Evolutionary conservation across 2,797 vertebrate genomes (phyloP).

Genomic region (Odontamblyopus rebecca): DNA sequence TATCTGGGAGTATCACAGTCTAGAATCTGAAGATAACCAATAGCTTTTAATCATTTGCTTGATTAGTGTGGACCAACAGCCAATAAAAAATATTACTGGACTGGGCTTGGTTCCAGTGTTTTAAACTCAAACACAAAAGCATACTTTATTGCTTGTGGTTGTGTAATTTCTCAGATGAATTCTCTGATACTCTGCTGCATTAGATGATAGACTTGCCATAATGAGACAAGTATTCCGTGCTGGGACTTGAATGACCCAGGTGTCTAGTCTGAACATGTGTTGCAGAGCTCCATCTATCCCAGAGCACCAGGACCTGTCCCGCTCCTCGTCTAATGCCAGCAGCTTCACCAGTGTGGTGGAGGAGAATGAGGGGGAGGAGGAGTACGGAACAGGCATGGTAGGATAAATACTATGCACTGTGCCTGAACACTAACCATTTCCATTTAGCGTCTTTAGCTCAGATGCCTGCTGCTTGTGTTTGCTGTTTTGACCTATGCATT

Average conservation of each 20-base stretch:
- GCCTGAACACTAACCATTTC: not conserved
- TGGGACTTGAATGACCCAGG: constrained; percentile 61
- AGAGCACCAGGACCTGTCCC: constrained; percentile 87
- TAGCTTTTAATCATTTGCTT: not conserved
- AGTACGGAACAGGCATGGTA: constrained; percentile 86
- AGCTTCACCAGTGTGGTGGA: constrained; percentile 94
- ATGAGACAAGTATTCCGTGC: not conserved
- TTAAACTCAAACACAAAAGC: not conserved
- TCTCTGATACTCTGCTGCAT: not conserved
- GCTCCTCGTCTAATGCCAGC: constrained; percentile 94
- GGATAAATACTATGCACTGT: not conserved
- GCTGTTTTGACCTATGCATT: constrained; percentile 7
- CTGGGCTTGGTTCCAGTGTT: not conserved
- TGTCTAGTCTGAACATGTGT: constrained; percentile 74
- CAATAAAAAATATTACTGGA: not conserved
- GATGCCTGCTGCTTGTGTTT: not conserved
- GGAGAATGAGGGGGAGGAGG: constrained; percentile 80
- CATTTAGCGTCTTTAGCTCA: constrained; percentile 10
- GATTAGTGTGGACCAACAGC: not conserved
- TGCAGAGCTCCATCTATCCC: constrained; percentile 82
- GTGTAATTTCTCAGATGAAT: not conserved
- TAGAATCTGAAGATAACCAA: too few species aligned
- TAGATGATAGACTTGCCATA: not conserved
- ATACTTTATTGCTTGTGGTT: not conserved
- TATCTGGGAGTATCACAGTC: too few species aligned